Percentiles rank a stretch among this genome's conserved stretches.
Conservation (phyloP, 2,888 invertebrate species). For the Macrophya alboannulata region DNA sequence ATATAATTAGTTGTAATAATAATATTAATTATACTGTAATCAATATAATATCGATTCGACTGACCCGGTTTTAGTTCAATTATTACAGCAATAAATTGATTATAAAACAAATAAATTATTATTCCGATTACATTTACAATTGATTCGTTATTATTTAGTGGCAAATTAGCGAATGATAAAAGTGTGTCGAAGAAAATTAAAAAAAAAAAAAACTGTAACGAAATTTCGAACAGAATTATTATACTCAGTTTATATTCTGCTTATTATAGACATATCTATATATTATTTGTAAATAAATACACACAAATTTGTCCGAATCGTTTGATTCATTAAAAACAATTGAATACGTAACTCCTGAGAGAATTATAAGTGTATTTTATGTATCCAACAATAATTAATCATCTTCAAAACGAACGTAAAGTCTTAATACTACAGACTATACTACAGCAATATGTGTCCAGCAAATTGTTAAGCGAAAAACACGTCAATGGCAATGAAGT, state of each 20-base stretch:
- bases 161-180: neutral
- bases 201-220: neutral
- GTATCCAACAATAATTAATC: neutral
- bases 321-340: neutral
- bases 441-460: neutral
- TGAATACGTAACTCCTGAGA: neutral
- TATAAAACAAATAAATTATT: constrained; percentile 26
- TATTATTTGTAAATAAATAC: constrained; percentile 6
- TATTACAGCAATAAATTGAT: constrained; percentile 33
- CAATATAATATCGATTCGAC: constrained; percentile 47
- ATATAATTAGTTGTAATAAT: constrained; percentile 9
- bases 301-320: neutral
- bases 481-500: constrained; percentile 22
- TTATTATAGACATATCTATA: neutral
- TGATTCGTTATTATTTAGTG: neutral
- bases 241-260: neutral
- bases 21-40: constrained; percentile 16
- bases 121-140: neutral
- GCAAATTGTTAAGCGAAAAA: neutral
- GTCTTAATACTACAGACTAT: neutral
- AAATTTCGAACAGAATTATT: neutral
- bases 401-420: neutral
- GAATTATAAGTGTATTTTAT: neutral
- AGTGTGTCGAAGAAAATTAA: neutral
- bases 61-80: constrained; percentile 46